These are phyloP conservation scores for Hemaris fuciformis DNA, from an alignment of 2,888 invertebrate genomes.

Conservation along the genomic window DNA sequence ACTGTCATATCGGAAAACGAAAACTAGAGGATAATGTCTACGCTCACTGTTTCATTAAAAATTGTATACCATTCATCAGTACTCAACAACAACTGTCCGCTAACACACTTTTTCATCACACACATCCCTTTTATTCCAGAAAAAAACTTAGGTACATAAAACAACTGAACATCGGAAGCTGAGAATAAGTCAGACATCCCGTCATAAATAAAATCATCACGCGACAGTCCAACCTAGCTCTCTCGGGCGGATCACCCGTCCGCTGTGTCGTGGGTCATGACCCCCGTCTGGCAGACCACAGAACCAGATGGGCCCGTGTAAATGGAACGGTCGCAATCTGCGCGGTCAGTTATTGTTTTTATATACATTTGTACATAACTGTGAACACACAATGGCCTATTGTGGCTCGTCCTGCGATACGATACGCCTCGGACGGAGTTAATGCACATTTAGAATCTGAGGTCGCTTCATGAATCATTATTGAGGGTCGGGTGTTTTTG, in stretches of 20 bases:
- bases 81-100: no score
- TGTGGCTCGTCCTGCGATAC: slow-evolving; percentile 33
- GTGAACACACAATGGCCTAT: slow-evolving; percentile 30
- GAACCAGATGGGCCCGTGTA: slow-evolving; percentile 16
- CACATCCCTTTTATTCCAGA: no score
- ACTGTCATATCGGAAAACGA: no score
- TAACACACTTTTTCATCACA: no score
- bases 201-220: background rate
- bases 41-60: no score
- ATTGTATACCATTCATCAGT: no score
- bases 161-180: no score
- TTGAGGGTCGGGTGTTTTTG: background rate
- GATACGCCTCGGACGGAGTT: slow-evolving; percentile 22
- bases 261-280: background rate
- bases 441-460: slow-evolving; percentile 5
- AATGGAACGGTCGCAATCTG: slow-evolving; percentile 41
- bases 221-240: no score
- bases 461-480: slow-evolving; percentile 5
- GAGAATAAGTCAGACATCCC: background rate
- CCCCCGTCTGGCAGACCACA: background rate
- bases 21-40: no score
- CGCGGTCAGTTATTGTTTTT: slow-evolving; percentile 51
- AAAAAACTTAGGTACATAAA: no score
- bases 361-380: slow-evolving; percentile 27
- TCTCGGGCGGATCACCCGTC: no score